These are phyloP conservation scores for Selene dorsalis DNA, from an alignment of 2,797 vertebrate species.

Conservation along the genomic window DNA sequence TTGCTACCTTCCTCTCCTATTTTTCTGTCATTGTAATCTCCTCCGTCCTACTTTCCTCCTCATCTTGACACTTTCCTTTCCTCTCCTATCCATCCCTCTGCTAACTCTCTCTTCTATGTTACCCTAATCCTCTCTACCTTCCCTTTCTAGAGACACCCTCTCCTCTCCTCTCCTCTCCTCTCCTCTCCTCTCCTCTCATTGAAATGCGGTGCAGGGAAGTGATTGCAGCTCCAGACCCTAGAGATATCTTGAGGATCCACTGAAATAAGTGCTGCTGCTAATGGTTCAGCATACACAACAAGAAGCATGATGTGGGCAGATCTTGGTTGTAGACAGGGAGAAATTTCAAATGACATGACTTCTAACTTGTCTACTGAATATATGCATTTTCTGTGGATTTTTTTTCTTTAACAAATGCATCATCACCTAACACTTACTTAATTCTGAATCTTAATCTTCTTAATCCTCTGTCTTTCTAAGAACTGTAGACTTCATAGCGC, in stretches of 20 bases:
- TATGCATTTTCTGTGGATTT: conserved; percentile 31
- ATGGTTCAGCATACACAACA: conserved; percentile 60
- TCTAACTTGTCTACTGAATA: conserved; percentile 49
- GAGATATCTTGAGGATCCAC: conserved; percentile 56
- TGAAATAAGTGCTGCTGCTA: conserved; percentile 62
- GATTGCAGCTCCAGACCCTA: conserved; percentile 51
- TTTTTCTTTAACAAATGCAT: conserved; percentile 32
- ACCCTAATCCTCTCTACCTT: conserved; percentile 30
- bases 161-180: conserved; percentile 8
- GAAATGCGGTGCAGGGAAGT: conserved; percentile 57
- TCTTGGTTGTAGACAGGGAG: conserved; percentile 37
- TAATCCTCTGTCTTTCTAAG: conserved; percentile 9
- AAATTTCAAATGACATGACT: conserved; percentile 53
- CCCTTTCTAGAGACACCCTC: conserved; percentile 16
- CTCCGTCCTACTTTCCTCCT: background rate
- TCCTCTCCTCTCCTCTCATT: conserved; percentile 50
- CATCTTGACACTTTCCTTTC: conserved; percentile 18
- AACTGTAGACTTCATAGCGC: background rate
- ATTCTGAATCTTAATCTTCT: conserved; percentile 27
- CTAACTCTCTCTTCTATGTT: conserved; percentile 19
- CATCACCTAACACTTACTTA: conserved; percentile 12
- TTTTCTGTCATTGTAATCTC: background rate
- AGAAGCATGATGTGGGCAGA: conserved; percentile 60
- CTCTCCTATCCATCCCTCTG: background rate
- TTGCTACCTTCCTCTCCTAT: background rate